Evolutionary conservation across 2,797 vertebrate genomes (phyloP).

Genomic region (Sylvia borin): DNA sequence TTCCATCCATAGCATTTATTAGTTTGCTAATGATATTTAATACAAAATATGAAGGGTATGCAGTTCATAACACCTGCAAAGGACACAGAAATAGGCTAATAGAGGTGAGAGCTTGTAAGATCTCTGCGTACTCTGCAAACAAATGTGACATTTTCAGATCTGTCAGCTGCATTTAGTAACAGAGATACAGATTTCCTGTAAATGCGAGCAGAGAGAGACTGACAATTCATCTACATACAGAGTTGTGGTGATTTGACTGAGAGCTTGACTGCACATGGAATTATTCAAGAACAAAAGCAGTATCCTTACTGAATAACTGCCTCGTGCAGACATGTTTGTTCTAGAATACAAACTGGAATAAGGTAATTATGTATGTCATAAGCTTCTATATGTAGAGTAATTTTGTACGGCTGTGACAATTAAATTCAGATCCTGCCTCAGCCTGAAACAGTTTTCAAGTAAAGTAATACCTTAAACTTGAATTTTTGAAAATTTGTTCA

Average conservation of each 20-base stretch:
- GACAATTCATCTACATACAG: not conserved
- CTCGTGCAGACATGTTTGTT: not conserved
- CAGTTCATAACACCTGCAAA: not conserved
- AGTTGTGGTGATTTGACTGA: slow-evolving; percentile 35
- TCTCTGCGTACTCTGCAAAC: not conserved
- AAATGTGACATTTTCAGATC: not conserved
- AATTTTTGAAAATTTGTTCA: not conserved
- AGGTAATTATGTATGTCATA: not conserved
- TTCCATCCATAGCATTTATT: not conserved
- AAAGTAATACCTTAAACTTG: not conserved
- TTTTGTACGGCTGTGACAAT: not conserved
- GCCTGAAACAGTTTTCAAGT: not conserved
- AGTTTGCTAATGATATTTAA: not conserved
- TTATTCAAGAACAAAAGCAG: slow-evolving; percentile 42
- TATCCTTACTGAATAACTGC: not conserved
- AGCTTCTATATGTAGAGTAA: not conserved
- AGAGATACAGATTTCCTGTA: slow-evolving; percentile 9
- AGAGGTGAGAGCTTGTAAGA: not conserved
- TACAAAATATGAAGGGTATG: not conserved
- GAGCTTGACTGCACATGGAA: not conserved
- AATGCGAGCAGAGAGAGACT: not conserved
- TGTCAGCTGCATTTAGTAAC: slow-evolving; percentile 8
- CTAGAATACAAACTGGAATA: slow-evolving; percentile 13
- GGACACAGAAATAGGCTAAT: not conserved
- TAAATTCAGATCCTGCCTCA: not conserved